Evolutionary conservation across 2,888 invertebrate genomes (phyloP).

Genomic region (Seira musarum): DNA sequence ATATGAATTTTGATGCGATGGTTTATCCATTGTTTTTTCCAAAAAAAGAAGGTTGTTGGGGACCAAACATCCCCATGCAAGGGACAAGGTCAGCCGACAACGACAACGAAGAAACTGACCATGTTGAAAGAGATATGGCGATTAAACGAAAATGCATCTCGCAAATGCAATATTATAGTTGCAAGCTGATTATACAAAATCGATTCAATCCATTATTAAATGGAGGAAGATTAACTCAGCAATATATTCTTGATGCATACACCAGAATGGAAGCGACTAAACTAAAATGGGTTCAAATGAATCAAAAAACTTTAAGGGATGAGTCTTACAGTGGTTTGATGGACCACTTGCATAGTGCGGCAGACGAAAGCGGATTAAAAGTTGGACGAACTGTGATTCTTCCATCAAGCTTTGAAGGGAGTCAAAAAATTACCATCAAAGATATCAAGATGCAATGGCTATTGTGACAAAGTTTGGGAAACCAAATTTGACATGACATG

Average conservation of each 20-base stretch:
- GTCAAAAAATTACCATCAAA: conserved; percentile 71
- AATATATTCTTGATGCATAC: conserved; percentile 70
- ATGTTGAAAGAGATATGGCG: no score
- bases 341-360: not conserved
- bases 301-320: conserved; percentile 69
- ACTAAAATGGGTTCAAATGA: conserved; percentile 64
- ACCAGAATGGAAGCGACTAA: conserved; percentile 69
- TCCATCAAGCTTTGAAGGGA: conserved; percentile 71
- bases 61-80: conserved; percentile 31
- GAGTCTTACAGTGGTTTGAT: conserved; percentile 67
- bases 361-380: not conserved
- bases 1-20: conserved; percentile 64
- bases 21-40: conserved; percentile 64
- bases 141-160: no score
- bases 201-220: conserved; percentile 69
- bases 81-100: conserved; percentile 62
- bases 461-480: conserved; percentile 72
- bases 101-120: conserved; percentile 63
- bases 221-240: no score
- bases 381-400: conserved; percentile 64
- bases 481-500: conserved; percentile 72
- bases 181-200: conserved; percentile 46
- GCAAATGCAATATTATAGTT: conserved; percentile 58
- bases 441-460: conserved; percentile 73
- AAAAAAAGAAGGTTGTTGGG: conserved; percentile 59